Percentiles rank a stretch among this genome's conserved stretches.
Evolutionary conservation across 2,797 vertebrate genomes (phyloP).

Genomic region (Lutjanus argentimaculatus): DNA sequence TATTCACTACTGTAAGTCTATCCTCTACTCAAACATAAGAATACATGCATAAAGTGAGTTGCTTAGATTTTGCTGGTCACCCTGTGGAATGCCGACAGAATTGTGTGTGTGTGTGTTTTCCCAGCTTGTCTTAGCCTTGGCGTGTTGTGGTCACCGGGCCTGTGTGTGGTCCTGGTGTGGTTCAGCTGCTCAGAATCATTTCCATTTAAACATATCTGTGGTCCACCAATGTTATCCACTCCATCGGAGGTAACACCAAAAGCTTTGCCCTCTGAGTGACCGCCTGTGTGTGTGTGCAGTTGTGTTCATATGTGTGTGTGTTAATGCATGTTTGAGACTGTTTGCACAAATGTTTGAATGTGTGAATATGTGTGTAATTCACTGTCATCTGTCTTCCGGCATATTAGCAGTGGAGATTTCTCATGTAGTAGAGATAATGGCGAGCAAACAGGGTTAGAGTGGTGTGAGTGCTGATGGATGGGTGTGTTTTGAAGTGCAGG

Average conservation of each 20-base stretch:
- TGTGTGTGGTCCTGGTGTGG: constrained; percentile 83
- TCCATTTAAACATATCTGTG: constrained; percentile 82
- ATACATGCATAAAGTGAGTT: constrained; percentile 24
- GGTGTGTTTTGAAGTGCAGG: constrained; percentile 68
- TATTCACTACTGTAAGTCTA: constrained; percentile 24
- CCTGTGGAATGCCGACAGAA: constrained; percentile 59
- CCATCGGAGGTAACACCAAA: constrained; percentile 74
- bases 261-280: constrained; percentile 70
- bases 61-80: constrained; percentile 44
- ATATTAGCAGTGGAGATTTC: constrained; percentile 50
- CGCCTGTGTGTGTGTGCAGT: constrained; percentile 26
- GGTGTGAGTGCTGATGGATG: constrained; percentile 74
- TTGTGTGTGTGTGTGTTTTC: constrained; percentile 78
- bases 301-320: constrained; percentile 22
- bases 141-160: constrained; percentile 74
- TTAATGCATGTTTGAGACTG: constrained; percentile 25
- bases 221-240: constrained; percentile 73
- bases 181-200: constrained; percentile 79
- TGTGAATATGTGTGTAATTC: constrained; percentile 58
- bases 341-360: constrained; percentile 45
- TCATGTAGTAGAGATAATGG: constrained; percentile 68
- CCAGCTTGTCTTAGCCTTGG: constrained; percentile 73
- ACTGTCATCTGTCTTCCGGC: constrained; percentile 52
- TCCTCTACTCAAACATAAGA: constrained; percentile 22
- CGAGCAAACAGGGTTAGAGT: constrained; percentile 56